Conservation (phyloP, 2,797 vertebrate species). For the Todus mexicanus region DNA sequence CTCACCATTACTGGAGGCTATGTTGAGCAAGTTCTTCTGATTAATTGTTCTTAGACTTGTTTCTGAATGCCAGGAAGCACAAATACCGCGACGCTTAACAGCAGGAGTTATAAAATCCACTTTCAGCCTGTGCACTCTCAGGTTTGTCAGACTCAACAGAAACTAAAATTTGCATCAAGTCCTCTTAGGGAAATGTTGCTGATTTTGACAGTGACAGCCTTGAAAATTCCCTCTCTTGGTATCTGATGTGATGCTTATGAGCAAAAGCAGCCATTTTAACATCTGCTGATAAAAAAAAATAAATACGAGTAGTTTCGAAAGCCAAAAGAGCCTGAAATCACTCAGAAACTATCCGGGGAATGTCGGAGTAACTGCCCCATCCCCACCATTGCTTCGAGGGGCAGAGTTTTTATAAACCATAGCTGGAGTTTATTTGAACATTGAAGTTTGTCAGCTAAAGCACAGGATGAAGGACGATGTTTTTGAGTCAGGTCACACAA, state of each 20-base stretch:
- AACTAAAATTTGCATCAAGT: background rate
- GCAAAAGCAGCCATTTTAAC: conserved; percentile 37
- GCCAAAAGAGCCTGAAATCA: conserved; percentile 48
- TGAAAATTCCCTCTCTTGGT: background rate
- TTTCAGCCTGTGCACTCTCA: background rate
- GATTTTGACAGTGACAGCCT: background rate
- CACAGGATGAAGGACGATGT: background rate
- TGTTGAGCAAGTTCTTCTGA: conserved; percentile 33
- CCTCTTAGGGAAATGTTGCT: background rate
- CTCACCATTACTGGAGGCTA: background rate
- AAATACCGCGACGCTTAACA: background rate
- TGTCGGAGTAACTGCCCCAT: conserved; percentile 2
- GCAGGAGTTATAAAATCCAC: background rate
- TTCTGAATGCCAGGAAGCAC: conserved; percentile 49
- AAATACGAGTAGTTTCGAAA: background rate
- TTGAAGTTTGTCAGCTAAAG: background rate
- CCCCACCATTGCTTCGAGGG: background rate
- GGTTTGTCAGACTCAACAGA: background rate
- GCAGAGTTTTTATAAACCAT: background rate
- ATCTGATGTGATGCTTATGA: background rate
- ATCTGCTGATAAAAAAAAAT: background rate
- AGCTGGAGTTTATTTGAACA: background rate
- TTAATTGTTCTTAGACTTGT: conserved; percentile 18
- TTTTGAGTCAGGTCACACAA: background rate
- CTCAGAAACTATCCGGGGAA: conserved; percentile 31